Percentiles rank a stretch among this genome's conserved stretches.
Conservation (phyloP, 2,797 vertebrate genomes). For the Platyrinchus mystaceus region DNA sequence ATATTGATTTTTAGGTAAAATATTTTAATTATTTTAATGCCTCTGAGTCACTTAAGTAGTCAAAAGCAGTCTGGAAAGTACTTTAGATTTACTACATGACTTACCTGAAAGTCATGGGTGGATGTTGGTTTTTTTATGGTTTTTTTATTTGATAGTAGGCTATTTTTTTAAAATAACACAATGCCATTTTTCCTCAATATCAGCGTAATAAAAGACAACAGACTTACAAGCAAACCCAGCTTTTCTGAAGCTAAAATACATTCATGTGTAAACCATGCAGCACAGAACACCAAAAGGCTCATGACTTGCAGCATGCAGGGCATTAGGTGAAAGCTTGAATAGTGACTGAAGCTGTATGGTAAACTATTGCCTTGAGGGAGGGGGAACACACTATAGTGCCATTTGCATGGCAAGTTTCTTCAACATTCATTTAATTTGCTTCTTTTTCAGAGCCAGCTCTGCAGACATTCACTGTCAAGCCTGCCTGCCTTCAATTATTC, state of each 20-base stretch:
- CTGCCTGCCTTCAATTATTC: background rate
- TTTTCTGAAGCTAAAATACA: background rate
- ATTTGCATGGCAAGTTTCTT: background rate
- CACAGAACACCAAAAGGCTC: background rate
- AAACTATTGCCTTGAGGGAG: background rate
- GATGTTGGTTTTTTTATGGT: background rate
- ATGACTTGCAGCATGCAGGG: background rate
- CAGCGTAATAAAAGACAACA: background rate
- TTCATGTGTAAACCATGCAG: background rate
- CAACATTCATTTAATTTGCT: background rate
- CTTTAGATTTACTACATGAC: background rate
- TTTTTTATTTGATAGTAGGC: background rate
- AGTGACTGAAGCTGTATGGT: background rate
- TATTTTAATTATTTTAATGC: background rate
- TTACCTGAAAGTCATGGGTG: background rate
- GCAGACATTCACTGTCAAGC: background rate
- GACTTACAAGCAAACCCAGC: background rate
- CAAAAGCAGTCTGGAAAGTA: background rate
- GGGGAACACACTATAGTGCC: fast-evolving
- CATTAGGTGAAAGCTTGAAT: background rate
- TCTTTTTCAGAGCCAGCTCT: background rate
- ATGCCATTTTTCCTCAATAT: background rate
- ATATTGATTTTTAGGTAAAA: background rate
- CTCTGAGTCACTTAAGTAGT: background rate
- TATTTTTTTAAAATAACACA: background rate